These are phyloP conservation scores for Myripristis murdjan DNA, from an alignment of 2,797 vertebrate genomes.

Conservation along the genomic window DNA sequence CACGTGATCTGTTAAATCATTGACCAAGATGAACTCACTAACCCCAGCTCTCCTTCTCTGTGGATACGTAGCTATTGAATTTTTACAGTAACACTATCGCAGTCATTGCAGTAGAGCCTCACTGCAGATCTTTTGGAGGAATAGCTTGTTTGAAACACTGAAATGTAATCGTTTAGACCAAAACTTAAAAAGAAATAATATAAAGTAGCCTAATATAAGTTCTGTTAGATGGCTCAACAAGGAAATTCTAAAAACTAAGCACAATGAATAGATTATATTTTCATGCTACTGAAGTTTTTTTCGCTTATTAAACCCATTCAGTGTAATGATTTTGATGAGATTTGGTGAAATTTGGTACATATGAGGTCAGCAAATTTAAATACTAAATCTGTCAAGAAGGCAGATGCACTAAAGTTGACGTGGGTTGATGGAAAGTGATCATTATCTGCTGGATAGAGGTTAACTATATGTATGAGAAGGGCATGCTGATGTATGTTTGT, in stretches of 20 bases:
- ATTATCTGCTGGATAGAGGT: neutral
- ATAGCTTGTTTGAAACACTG: neutral
- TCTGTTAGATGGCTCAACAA: too few relatives aligned
- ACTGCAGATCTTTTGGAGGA: neutral
- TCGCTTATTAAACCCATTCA: too few relatives aligned
- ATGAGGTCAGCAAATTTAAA: too few relatives aligned
- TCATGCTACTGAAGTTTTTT: too few relatives aligned
- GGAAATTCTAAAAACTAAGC: too few relatives aligned
- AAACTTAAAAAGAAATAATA: neutral
- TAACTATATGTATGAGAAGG: neutral
- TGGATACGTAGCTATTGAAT: conserved; percentile 30
- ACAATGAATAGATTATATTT: too few relatives aligned
- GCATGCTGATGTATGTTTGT: conserved; percentile 9
- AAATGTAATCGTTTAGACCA: too few relatives aligned
- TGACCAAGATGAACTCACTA: conserved; percentile 59
- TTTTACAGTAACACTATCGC: conserved; percentile 32
- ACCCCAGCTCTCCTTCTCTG: conserved; percentile 34
- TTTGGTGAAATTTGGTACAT: neutral
- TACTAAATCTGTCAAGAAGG: neutral
- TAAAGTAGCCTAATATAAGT: too few relatives aligned
- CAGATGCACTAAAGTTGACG: neutral
- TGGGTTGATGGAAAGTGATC: neutral
- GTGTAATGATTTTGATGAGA: conserved; percentile 4
- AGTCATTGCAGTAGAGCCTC: neutral
- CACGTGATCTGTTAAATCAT: conserved; percentile 71